phyloP scores from a whole-genome alignment of 2,888 invertebrate genomes.

The Thysanoteuthis rhombus region DNA sequence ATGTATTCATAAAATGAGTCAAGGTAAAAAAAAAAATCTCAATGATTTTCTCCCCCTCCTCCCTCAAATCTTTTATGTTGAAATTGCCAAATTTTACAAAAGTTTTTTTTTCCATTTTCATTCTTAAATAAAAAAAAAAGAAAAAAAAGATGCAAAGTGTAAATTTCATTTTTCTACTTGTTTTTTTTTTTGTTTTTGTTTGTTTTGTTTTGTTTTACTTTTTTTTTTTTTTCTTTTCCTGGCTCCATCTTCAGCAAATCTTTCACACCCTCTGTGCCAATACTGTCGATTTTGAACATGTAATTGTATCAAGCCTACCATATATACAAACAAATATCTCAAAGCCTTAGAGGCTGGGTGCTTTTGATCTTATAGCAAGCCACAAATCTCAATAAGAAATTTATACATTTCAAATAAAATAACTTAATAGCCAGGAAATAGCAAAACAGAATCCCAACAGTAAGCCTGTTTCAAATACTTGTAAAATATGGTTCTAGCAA shows the following conservation, averaged over 20 bases:
- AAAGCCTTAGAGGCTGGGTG: neutral
- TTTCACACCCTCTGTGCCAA: neutral
- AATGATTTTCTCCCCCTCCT: neutral
- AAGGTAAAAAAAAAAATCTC: neutral
- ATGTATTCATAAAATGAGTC: neutral
- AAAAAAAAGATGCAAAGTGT: neutral
- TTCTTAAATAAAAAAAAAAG: neutral
- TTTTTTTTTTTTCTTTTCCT: neutral
- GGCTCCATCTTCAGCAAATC: neutral
- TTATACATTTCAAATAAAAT: no score
- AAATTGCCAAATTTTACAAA: neutral
- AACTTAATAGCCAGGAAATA: no score
- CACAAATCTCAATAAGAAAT: no score
- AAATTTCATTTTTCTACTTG: neutral
- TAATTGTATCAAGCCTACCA: no score
- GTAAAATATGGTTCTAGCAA: no score
- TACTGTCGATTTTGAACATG: no score
- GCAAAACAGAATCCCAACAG: no score
- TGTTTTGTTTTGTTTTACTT: neutral
- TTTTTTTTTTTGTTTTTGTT: neutral
- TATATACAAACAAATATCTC: no score
- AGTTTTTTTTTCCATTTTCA: neutral
- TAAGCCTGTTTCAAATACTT: no score
- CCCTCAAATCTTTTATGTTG: conserved; percentile 12
- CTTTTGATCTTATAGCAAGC: neutral